Conservation (phyloP, 1,140 invertebrate species). For the Dryas iulia region DNA sequence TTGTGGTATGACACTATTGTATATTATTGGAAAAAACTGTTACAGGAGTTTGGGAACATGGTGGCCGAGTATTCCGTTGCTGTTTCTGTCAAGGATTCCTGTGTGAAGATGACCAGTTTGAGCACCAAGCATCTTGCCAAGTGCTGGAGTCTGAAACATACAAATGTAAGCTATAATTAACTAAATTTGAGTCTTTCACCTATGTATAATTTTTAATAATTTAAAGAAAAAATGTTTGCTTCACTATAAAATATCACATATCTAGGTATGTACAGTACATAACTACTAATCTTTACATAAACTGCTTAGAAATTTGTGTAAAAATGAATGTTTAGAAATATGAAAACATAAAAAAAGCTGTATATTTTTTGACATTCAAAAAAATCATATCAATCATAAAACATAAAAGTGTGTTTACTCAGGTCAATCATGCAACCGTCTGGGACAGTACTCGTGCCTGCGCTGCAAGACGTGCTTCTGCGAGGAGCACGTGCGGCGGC, state of each 20-base stretch:
- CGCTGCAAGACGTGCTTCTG: constrained; percentile 98
- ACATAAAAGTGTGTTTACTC: too few relatives aligned
- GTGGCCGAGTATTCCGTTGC: constrained; percentile 94
- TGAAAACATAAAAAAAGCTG: too few relatives aligned
- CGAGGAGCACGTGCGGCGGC: constrained; percentile 95
- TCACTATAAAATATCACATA: too few relatives aligned
- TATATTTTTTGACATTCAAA: too few relatives aligned
- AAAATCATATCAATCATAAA: too few relatives aligned
- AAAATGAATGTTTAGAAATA: too few relatives aligned
- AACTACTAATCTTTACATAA: too few relatives aligned
- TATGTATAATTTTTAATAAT: too few relatives aligned
- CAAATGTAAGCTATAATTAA: constrained; percentile 94
- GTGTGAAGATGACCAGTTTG: constrained; percentile 99
- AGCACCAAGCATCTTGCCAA: constrained; percentile 98
- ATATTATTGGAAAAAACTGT: not conserved
- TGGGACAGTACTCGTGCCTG: constrained; percentile 96
- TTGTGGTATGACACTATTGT: not conserved
- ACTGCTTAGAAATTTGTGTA: too few relatives aligned
- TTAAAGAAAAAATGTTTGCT: too few relatives aligned
- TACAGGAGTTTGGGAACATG: constrained; percentile 94
- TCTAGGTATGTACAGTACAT: too few relatives aligned
- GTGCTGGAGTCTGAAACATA: constrained; percentile 95
- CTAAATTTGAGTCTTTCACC: not conserved
- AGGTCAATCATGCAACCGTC: constrained; percentile 95
- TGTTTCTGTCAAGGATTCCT: constrained; percentile 95